Conservation (phyloP, 2,113 vertebrate species). For the Manacus vitellinus region DNA sequence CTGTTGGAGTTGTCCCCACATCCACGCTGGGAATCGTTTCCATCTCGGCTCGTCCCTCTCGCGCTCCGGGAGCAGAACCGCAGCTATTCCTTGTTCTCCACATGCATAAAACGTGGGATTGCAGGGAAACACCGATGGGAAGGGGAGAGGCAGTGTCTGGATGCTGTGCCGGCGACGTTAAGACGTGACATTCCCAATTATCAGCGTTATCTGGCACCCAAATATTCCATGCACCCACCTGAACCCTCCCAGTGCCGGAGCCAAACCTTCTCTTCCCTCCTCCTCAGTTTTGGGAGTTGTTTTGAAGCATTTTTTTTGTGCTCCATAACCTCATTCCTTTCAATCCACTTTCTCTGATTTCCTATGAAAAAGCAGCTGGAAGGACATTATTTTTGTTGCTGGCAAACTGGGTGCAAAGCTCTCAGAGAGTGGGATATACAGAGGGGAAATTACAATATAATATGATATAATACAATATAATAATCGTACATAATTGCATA, state of each 20-base stretch:
- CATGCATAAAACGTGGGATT: fast-evolving
- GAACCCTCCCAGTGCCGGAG: background rate
- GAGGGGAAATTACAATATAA: background rate
- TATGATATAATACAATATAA: background rate
- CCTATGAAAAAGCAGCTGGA: background rate
- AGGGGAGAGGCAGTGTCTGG: background rate
- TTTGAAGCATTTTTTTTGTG: background rate
- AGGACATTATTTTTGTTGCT: background rate
- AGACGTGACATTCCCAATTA: background rate
- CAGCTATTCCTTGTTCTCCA: background rate
- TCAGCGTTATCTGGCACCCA: background rate
- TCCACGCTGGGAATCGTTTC: background rate
- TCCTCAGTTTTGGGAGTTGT: background rate
- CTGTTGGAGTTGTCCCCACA: background rate
- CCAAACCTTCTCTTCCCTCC: background rate
- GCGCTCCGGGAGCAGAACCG: background rate
- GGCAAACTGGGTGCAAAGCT: background rate
- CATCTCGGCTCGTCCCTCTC: background rate
- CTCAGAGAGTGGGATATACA: background rate
- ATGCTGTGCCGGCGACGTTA: background rate
- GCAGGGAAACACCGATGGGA: background rate
- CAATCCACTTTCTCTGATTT: background rate
- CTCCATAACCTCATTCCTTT: background rate
- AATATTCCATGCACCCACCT: too few species aligned
- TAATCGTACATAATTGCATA: background rate